Evolutionary conservation across 2,113 vertebrate genomes (phyloP).

Genomic region (Pedionomus torquatus): DNA sequence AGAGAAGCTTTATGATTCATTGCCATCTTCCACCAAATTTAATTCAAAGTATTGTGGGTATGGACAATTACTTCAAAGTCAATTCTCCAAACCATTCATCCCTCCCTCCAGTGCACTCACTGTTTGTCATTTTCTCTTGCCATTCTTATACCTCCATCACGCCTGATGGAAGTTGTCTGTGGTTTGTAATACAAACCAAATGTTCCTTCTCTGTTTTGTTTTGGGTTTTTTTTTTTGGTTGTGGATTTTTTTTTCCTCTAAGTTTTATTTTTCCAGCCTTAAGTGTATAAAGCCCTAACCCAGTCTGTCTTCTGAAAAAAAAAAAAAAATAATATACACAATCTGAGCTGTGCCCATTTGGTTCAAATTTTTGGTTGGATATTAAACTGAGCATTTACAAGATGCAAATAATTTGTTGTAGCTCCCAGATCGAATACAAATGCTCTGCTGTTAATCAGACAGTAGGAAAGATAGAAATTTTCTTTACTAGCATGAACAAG

Average conservation of each 20-base stretch:
- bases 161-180: constrained; percentile 63
- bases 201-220: constrained; percentile 26
- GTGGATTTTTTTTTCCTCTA: neutral
- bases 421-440: neutral
- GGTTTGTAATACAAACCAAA: constrained; percentile 57
- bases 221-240: too few relatives aligned
- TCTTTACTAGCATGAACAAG: neutral
- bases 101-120: neutral
- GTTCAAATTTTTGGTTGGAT: constrained; percentile 54
- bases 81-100: neutral
- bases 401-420: neutral
- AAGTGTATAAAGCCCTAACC: constrained; percentile 23
- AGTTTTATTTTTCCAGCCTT: constrained; percentile 52
- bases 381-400: constrained; percentile 3
- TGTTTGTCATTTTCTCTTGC: constrained; percentile 32
- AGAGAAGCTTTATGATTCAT: neutral
- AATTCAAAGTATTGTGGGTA: neutral
- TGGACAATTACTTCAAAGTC: neutral
- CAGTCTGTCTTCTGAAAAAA: constrained; percentile 36
- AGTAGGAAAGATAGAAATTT: neutral
- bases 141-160: constrained; percentile 9
- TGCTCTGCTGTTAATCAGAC: neutral
- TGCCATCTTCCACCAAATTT: constrained; percentile 3
- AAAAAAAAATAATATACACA: too few relatives aligned
- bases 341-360: constrained; percentile 42